A percentile compares a stretch with the other conserved stretches of the same genome.
These are phyloP conservation scores for Drosophila melanogaster DNA, from an alignment of 1,140 invertebrate genomes.

Conservation along the genomic window DNA sequence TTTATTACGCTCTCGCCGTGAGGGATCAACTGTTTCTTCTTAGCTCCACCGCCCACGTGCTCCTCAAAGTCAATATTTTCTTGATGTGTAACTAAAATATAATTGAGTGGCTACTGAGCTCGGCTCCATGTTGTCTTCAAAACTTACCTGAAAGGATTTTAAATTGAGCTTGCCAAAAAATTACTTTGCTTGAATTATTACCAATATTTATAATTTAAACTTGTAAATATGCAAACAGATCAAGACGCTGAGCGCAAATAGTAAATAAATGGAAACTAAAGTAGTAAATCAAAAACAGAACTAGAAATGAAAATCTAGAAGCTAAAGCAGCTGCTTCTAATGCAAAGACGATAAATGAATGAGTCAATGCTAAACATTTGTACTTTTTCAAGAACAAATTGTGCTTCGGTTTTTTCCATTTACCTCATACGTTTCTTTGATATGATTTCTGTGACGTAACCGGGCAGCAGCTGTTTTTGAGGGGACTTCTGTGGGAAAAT, in stretches of 20 bases:
- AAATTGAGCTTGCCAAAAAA: too few species aligned
- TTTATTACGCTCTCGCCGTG: constrained; percentile 54
- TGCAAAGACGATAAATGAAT: constrained; percentile 1
- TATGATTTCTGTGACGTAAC: constrained; percentile 10
- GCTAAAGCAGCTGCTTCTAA: constrained; percentile 3
- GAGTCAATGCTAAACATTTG: constrained; percentile 3
- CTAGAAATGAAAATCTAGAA: neutral
- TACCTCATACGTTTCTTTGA: constrained; percentile 1
- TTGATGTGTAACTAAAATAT: neutral
- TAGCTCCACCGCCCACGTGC: neutral
- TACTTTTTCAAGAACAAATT: constrained; percentile 11
- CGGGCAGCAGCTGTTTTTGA: constrained; percentile 18
- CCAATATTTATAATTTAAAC: neutral
- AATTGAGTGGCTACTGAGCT: constrained; percentile 1
- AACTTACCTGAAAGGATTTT: neutral
- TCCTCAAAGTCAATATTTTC: neutral
- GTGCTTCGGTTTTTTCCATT: constrained; percentile 1
- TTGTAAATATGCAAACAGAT: neutral
- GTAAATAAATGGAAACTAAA: neutral
- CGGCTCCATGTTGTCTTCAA: neutral
- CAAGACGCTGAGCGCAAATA: neutral
- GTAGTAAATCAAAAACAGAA: neutral
- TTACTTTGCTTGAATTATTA: too few species aligned
- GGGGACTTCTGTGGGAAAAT: constrained; percentile 12
- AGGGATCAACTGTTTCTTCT: constrained; percentile 11